Evolutionary conservation across 2,888 invertebrate species (phyloP).

Genomic region (Plagodis dolabraria): DNA sequence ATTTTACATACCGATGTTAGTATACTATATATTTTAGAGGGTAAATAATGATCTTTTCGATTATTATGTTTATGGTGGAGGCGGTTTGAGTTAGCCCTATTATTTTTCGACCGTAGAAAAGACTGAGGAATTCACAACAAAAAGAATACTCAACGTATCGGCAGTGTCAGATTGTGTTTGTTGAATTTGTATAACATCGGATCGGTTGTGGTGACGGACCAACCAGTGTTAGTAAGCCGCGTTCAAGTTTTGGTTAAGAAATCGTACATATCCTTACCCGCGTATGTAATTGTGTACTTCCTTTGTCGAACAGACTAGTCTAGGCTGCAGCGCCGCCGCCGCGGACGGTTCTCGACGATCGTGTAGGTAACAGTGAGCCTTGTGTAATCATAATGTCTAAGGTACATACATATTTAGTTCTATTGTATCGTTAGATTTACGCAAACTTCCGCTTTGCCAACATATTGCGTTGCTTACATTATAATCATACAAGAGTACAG

Average conservation of each 20-base stretch:
- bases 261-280: conserved; percentile 81
- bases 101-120: conserved; percentile 78
- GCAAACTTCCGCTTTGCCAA: conserved; percentile 84
- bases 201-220: conserved; percentile 75
- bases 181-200: conserved; percentile 62
- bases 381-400: conserved; percentile 82
- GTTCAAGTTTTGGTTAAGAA: conserved; percentile 64
- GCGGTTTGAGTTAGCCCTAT: conserved; percentile 61
- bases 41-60: conserved; percentile 70
- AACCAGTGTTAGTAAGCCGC: conserved; percentile 64
- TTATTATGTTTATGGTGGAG: conserved; percentile 42
- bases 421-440: conserved; percentile 83
- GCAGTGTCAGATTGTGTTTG: conserved; percentile 65
- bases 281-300: conserved; percentile 69
- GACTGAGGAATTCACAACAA: conserved; percentile 77
- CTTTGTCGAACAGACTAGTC: conserved; percentile 63
- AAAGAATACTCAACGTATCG: conserved; percentile 78
- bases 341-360: conserved; percentile 53
- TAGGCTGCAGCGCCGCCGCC: conserved; percentile 48
- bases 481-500: conserved; percentile 83
- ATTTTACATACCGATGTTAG: conserved; percentile 84
- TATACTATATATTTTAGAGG: conserved; percentile 67
- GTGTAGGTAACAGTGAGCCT: conserved; percentile 76
- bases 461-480: conserved; percentile 84
- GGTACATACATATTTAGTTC: conserved; percentile 83